Evolutionary conservation across 2,113 vertebrate genomes (phyloP), one percentile per base, ranked within the genome.

Genomic region (Saimiri boliviensis): DNA sequence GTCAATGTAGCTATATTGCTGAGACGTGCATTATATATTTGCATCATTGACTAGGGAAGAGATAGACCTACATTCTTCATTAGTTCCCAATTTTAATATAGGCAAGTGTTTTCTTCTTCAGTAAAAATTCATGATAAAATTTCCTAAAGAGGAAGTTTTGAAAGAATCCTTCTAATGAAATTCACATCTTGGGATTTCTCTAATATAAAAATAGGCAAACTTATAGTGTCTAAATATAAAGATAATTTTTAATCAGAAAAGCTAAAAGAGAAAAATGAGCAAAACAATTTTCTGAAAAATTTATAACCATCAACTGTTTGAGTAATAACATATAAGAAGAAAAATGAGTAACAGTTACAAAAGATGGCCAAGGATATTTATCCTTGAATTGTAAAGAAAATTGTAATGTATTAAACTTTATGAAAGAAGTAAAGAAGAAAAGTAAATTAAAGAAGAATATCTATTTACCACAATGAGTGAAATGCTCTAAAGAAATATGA

Each of bases 401-500:
- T 7, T 82, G 23, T 19, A 40, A 91, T 27, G 60, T 83, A 1
- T 73, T 95, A 5, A 66, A 89, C 16, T 89, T 89, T 40, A 88
- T 27, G 63, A 37, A 93, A 47, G 49, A 73, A 79, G 6, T 60
- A 58, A 86, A 63, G 47, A 71, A 71, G 3, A 96, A 94, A 92
- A 13, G 37, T 86, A 35, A 2, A 60, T 85, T 84, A 85, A 94
- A 88, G 66, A 89, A 47, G 52, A 52, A 17, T 86, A 84, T 42
- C 16, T 45, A 54, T 89, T 93, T 8, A 90, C 2, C 45, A 54
- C 6, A 40, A 5, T 58, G 23, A 82, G 13, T 92, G 42, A 87
- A 93, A 90, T 68, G 85, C 2, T n/a, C 30, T 71, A 89, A 95
- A 86, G n/a, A 45, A 92, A 77, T 47, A 54, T 30, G 14, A 30